These are phyloP conservation scores for Trichonephila clavipes DNA, from an alignment of 1,140 invertebrate genomes.

Conservation along the genomic window DNA sequence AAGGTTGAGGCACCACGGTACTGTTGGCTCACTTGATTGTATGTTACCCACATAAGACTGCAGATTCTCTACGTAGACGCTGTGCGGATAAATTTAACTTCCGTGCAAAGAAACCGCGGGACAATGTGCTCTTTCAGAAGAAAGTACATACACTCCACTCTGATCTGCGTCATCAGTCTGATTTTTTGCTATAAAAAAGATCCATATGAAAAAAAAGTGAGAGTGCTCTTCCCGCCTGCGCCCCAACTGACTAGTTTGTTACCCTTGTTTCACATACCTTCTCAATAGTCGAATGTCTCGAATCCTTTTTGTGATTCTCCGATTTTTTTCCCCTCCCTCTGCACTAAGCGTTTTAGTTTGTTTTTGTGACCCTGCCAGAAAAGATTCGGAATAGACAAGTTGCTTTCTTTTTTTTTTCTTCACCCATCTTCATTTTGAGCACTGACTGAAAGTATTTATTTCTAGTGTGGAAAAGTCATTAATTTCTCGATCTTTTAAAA, in stretches of 20 bases:
- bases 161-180: conserved; percentile 72
- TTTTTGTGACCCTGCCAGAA: conserved; percentile 61
- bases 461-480: background rate
- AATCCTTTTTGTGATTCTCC: conserved; percentile 28
- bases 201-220: background rate
- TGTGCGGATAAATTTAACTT: conserved; percentile 75
- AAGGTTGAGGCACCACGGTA: conserved; percentile 36
- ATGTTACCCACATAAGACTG: conserved; percentile 60
- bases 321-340: background rate
- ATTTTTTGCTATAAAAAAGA: conserved; percentile 52
- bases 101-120: conserved; percentile 54
- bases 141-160: conserved; percentile 58
- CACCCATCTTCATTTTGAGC: background rate
- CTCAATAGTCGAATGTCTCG: conserved; percentile 44
- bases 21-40: conserved; percentile 60
- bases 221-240: conserved; percentile 5
- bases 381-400: conserved; percentile 44
- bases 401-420: conserved; percentile 25
- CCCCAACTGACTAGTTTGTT: conserved; percentile 47
- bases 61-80: conserved; percentile 64
- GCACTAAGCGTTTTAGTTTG: background rate
- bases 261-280: conserved; percentile 37
- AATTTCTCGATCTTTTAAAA: too few species aligned
- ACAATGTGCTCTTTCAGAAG: conserved; percentile 74
- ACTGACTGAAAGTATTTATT: conserved; percentile 8